Base-by-base conservation (phyloP, 2,888 invertebrate species). In the Stramonita haemastoma region DNA sequence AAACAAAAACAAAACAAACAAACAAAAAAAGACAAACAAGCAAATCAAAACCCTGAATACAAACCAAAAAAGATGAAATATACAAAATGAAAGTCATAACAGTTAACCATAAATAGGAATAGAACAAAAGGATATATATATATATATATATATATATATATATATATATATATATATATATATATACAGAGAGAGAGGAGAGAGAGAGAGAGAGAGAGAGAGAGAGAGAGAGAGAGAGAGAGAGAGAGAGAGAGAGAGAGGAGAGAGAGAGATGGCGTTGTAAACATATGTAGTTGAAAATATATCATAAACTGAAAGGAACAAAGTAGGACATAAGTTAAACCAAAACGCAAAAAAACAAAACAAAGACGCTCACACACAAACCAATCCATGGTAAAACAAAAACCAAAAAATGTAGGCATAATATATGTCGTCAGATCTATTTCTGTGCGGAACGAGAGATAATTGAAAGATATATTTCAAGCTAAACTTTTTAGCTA, bases 141-240 rank as follows among this genome's bases (percentile, higher is more conserved):
- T 79, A 79, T 34, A 34, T 79, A 79, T 79, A 79, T 79, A 34
- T 79, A 79, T 79, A 34, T 79, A 79, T 79, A 34, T 79, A 79
- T 34, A 79, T 79, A 79, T 34, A 79, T 79, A 79, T 79, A 34
- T 79, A 34, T 79, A 34, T 79, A 79, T 79, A 29, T 79, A 79
- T 79, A 34, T 79, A 34, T 32, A 79, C 34, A 79, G n/a, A n/a
- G n/a, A n/a, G n/a, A n/a, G 11, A 13, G 57, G 70, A 70, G 26
- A 26, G 26, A 26, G 22, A 70, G 19, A 26, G 6, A 0, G 19
- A 26, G 26, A 8, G 0, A 22, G 8, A 26, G 19, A 8, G 19
- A 26, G 26, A 17, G 8, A 22, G 6, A 6, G 26, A 70, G 19
- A 70, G n/a, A n/a, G n/a, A n/a, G n/a, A n/a, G n/a, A n/a, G n/a